Percentiles rank a stretch among this genome's conserved stretches.
phyloP scores from a whole-genome alignment of 2,113 vertebrate genomes.

The Meles meles region DNA sequence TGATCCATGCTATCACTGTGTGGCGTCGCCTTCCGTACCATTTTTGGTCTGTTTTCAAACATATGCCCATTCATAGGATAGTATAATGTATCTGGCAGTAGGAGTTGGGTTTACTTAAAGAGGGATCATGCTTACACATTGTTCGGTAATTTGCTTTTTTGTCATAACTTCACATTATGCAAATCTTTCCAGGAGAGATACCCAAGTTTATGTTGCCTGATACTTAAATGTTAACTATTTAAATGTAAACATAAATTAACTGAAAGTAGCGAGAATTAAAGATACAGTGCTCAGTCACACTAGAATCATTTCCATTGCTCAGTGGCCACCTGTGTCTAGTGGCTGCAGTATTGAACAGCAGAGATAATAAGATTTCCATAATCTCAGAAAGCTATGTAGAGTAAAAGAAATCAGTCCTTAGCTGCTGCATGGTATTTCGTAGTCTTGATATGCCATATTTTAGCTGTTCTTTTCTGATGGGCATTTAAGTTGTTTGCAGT shows the following conservation, averaged over 20 bases:
- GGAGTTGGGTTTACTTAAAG: not conserved
- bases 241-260: not conserved
- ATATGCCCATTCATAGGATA: not conserved
- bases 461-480: not conserved
- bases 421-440: not conserved
- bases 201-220: not conserved
- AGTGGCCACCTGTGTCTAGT: not conserved
- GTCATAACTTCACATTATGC: not conserved
- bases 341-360: not conserved
- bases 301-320: not conserved
- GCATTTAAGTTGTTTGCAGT: not conserved
- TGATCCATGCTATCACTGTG: not conserved
- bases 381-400: not conserved
- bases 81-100: not conserved
- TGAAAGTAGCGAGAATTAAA: not conserved
- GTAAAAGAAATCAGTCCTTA: not conserved
- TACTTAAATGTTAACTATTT: not conserved
- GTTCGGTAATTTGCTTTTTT: not conserved
- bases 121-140: not conserved
- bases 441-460: not conserved
- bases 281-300: not conserved
- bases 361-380: not conserved
- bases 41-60: not conserved
- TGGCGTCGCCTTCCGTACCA: rapidly evolving
- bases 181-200: not conserved